Conservation (phyloP, 2,888 invertebrate genomes). For the Tipula unca region DNA sequence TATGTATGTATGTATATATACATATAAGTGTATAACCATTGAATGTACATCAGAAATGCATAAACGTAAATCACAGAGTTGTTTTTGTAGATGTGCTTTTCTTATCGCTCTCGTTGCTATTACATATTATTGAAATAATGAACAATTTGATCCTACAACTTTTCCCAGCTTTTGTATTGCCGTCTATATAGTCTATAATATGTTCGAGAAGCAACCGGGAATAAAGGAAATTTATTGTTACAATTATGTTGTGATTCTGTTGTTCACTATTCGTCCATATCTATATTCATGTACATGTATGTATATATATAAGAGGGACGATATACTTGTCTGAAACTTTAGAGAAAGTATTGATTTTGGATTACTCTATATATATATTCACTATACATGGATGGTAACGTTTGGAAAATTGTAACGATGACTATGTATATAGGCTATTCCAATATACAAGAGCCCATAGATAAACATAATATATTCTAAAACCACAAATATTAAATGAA, state of each 20-base stretch:
- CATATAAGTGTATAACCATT: too few species aligned
- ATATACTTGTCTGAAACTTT: neutral
- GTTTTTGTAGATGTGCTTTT: neutral
- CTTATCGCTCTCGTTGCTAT: neutral
- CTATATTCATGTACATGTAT: neutral
- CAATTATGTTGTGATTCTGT: neutral
- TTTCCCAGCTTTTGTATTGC: neutral
- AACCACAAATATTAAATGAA: too few species aligned
- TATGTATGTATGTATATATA: too few species aligned
- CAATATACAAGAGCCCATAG: too few species aligned
- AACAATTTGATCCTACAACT: neutral
- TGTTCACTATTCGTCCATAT: neutral
- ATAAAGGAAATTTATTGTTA: neutral
- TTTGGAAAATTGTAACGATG: neutral
- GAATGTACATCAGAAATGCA: conserved; percentile 8
- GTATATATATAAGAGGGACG: neutral
- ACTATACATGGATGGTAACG: neutral
- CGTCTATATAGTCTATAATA: neutral
- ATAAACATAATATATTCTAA: too few species aligned
- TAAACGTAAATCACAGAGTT: neutral
- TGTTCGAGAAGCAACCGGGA: neutral
- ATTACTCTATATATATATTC: neutral
- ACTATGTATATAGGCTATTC: too few species aligned
- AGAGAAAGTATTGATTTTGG: neutral
- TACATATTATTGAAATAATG: neutral